These are phyloP conservation scores for Hydra vulgaris DNA, from an alignment of 30 jellyfish, hydroid and myxozoan species.

Conservation along the genomic window DNA sequence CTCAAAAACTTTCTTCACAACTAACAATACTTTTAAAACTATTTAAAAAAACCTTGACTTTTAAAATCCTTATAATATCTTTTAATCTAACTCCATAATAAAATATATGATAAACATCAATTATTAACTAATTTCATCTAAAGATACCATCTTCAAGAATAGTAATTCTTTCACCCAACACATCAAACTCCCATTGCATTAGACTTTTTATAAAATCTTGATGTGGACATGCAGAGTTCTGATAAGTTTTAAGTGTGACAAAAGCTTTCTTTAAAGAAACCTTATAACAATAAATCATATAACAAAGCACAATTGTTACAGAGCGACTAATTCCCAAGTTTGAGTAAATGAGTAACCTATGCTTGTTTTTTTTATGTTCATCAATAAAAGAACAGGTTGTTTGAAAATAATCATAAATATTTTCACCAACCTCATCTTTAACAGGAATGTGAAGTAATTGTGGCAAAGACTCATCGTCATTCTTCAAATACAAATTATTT, in stretches of 20 bases:
- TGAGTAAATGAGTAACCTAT: constrained; percentile 41
- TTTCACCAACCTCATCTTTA: constrained; percentile 35
- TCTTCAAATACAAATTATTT: constrained; percentile 11
- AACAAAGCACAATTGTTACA: constrained; percentile 42
- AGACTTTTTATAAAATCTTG: constrained; percentile 40
- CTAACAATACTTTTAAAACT: too few relatives aligned
- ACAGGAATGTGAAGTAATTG: constrained; percentile 32
- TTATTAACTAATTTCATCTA: neutral
- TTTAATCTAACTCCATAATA: too few relatives aligned
- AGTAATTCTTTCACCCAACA: constrained; percentile 15
- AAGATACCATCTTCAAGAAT: neutral
- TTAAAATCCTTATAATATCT: too few relatives aligned
- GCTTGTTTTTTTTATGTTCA: constrained; percentile 34
- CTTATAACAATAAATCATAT: constrained; percentile 31
- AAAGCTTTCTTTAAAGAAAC: constrained; percentile 43
- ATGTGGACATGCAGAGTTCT: constrained; percentile 48
- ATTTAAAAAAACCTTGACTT: too few relatives aligned
- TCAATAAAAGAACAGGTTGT: constrained; percentile 51
- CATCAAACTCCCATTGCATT: constrained; percentile 46
- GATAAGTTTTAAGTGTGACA: constrained; percentile 31
- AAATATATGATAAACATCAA: too few relatives aligned
- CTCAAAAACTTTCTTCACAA: too few relatives aligned
- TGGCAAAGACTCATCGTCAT: constrained; percentile 21
- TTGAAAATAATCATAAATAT: constrained; percentile 18
- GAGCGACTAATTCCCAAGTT: constrained; percentile 61